Evolutionary conservation across 1,140 invertebrate species (phyloP).

Genomic region (Drosophila grimshawi): DNA sequence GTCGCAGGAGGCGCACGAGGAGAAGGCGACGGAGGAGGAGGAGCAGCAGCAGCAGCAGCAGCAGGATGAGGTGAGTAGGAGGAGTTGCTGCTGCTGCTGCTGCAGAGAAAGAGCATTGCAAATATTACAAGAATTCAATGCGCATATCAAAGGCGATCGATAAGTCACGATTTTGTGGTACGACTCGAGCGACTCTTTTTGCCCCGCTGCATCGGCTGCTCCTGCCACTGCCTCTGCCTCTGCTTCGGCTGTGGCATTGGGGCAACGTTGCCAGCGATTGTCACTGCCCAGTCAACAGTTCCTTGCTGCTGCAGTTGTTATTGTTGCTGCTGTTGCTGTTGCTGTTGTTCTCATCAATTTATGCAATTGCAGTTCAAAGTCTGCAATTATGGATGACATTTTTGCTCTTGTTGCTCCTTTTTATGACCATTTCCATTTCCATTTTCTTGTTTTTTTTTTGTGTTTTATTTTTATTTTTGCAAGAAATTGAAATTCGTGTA

Average conservation of each 20-base stretch:
- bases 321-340: slow-evolving; percentile 35
- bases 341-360: slow-evolving; percentile 71
- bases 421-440: slow-evolving; percentile 25
- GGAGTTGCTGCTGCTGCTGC: slow-evolving; percentile 2
- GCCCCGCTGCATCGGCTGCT: background rate
- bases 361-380: slow-evolving; percentile 77
- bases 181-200: slow-evolving; percentile 39
- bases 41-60: slow-evolving; percentile 6
- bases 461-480: slow-evolving; percentile 6
- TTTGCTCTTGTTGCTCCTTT: slow-evolving; percentile 62
- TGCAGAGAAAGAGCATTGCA: slow-evolving; percentile 30
- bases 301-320: slow-evolving; percentile 6
- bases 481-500: slow-evolving; percentile 59
- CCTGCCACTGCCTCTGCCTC: slow-evolving; percentile 11
- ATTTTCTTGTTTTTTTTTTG: slow-evolving; percentile 1
- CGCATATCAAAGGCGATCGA: slow-evolving; percentile 80
- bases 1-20: slow-evolving; percentile 10
- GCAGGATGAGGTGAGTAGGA: background rate
- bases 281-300: slow-evolving; percentile 10
- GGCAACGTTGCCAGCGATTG: background rate
- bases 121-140: slow-evolving; percentile 81
- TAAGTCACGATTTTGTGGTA: slow-evolving; percentile 75
- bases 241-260: background rate
- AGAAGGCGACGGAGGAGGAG: background rate
- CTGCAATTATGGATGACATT: slow-evolving; percentile 77